Evolutionary conservation across 2,113 vertebrate genomes (phyloP).

Genomic region (Cheirogaleus medius): DNA sequence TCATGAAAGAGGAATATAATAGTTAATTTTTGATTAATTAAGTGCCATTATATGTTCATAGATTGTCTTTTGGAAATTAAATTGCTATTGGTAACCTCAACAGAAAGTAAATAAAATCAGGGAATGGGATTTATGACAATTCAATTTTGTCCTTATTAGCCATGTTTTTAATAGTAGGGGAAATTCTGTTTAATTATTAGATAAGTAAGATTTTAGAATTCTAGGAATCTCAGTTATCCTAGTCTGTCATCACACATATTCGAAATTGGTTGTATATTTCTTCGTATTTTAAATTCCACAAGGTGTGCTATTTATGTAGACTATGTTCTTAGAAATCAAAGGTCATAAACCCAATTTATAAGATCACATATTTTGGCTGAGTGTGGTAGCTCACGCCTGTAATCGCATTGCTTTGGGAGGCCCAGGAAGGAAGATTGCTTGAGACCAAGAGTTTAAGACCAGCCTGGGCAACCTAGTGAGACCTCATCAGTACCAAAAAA

Average conservation of each 20-base stretch:
- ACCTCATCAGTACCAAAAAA: too few relatives aligned
- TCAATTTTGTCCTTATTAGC: not conserved
- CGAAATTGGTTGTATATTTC: not conserved
- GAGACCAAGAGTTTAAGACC: too few relatives aligned
- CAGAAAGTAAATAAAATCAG: constrained; percentile 25
- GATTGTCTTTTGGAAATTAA: constrained; percentile 30
- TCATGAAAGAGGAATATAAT: not conserved
- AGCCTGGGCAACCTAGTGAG: too few relatives aligned
- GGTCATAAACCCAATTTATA: constrained; percentile 4
- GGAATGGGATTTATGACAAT: not conserved
- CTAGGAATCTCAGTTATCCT: not conserved
- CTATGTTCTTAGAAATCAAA: not conserved
- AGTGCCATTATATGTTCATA: not conserved
- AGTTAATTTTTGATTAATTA: not conserved
- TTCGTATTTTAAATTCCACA: constrained; percentile 12
- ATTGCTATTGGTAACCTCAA: not conserved
- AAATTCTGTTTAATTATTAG: not conserved
- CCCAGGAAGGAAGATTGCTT: too few relatives aligned
- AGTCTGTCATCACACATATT: not conserved
- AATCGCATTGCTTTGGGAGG: too few relatives aligned
- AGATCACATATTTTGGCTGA: not conserved
- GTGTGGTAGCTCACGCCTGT: too few relatives aligned
- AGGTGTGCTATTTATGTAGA: not conserved
- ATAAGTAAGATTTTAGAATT: constrained; percentile 47
- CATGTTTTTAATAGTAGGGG: not conserved